Conservation (phyloP, 2,888 invertebrate species). For the Alloplasta piceator region DNA sequence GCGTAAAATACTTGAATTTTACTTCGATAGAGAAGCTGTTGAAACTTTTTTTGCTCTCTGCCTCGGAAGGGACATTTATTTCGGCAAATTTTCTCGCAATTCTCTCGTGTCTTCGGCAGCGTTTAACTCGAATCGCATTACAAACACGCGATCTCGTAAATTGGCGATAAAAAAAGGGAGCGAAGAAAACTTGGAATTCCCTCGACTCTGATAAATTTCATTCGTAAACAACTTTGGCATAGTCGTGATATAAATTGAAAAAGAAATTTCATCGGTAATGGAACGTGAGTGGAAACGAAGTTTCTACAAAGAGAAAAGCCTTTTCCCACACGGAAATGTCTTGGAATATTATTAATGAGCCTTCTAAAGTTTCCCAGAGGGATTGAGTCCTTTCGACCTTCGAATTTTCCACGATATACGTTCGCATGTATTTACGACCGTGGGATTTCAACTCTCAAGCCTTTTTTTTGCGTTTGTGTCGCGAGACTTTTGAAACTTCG, state of each 20-base stretch:
- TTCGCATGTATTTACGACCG: background rate
- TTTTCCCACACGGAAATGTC: constrained; percentile 28
- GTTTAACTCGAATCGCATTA: constrained; percentile 11
- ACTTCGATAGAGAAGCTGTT: background rate
- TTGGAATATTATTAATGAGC: constrained; percentile 57
- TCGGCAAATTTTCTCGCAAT: constrained; percentile 24
- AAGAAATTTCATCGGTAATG: constrained; percentile 44
- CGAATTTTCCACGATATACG: constrained; percentile 24
- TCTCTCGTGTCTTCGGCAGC: constrained; percentile 14
- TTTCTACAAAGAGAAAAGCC: constrained; percentile 58
- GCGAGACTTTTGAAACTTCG: constrained; percentile 30
- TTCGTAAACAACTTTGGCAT: background rate
- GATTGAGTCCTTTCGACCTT: constrained; percentile 26
- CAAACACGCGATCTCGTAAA: constrained; percentile 6
- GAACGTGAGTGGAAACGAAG: constrained; percentile 50
- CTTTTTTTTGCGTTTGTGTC: no score
- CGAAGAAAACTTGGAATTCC: constrained; percentile 31
- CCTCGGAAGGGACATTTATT: constrained; percentile 13
- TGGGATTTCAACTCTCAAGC: constrained; percentile 5
- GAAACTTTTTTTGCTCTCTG: background rate
- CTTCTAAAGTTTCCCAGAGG: constrained; percentile 54
- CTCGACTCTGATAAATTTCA: background rate
- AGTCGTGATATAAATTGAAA: constrained; percentile 46
- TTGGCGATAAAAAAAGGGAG: constrained; percentile 7
- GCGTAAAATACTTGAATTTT: background rate